phyloP scores from a whole-genome alignment of 1,140 invertebrate genomes.

The Neodiprion virginianus region DNA sequence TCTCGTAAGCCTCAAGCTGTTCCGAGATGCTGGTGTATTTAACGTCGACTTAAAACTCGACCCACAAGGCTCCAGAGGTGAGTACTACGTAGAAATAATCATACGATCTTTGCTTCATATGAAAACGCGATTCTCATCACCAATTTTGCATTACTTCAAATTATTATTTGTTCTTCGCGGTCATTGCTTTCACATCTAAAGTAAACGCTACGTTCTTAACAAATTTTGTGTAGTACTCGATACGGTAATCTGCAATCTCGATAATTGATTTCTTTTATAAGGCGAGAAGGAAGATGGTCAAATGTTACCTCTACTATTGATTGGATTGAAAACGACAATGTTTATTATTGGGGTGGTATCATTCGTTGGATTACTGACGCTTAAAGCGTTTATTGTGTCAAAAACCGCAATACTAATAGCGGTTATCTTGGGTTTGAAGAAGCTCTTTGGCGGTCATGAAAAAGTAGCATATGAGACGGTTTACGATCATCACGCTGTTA shows the following conservation, averaged over 20 bases:
- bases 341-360: slow-evolving; percentile 14
- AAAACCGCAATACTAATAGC: slow-evolving; percentile 17
- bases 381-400: slow-evolving; percentile 19
- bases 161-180: too few species aligned
- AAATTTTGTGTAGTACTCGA: too few species aligned
- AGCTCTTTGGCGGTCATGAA: slow-evolving; percentile 1
- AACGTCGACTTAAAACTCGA: neutral
- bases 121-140: too few species aligned
- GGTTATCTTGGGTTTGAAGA: neutral
- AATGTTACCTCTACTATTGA: slow-evolving; percentile 16
- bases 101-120: too few species aligned
- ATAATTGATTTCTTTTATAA: neutral
- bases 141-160: too few species aligned
- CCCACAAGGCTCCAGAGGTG: neutral
- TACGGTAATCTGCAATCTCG: neutral
- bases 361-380: slow-evolving; percentile 10
- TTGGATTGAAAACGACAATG: slow-evolving; percentile 21
- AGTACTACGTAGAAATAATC: neutral
- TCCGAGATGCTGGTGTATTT: neutral
- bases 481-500: neutral
- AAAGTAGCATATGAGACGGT: neutral
- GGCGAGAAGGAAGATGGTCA: slow-evolving; percentile 6
- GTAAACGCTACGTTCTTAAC: too few species aligned
- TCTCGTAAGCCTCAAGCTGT: neutral
- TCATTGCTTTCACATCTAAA: too few species aligned